Percentiles rank a stretch among this genome's conserved stretches.
These are phyloP conservation scores for Alviniconcha marisindica DNA, from an alignment of 1,140 invertebrate species.

Conservation along the genomic window DNA sequence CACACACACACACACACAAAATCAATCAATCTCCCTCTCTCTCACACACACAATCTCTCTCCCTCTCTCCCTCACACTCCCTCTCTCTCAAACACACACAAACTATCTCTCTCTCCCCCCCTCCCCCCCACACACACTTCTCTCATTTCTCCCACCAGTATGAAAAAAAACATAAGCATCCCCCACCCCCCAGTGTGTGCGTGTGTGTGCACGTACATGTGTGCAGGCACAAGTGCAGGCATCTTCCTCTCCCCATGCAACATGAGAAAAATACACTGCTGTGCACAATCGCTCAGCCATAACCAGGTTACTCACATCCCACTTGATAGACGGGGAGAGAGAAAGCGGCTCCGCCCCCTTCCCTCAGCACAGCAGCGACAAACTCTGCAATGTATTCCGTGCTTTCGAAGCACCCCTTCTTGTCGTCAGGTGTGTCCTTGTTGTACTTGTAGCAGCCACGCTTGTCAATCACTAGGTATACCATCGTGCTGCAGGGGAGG, in stretches of 20 bases:
- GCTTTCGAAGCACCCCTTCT: slow-evolving; percentile 84
- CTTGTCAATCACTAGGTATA: slow-evolving; percentile 94
- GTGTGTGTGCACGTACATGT: background rate
- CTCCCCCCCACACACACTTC: too few relatives aligned
- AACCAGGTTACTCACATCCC: slow-evolving; percentile 51
- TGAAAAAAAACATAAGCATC: too few relatives aligned
- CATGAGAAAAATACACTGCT: too few relatives aligned
- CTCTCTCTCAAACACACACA: too few relatives aligned
- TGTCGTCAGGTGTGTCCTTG: slow-evolving; percentile 71
- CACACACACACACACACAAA: too few relatives aligned
- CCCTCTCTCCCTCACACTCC: too few relatives aligned
- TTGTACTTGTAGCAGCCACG: slow-evolving; percentile 85
- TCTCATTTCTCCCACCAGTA: too few relatives aligned
- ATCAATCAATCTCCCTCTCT: too few relatives aligned
- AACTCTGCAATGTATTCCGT: slow-evolving; percentile 86
- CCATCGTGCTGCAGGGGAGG: slow-evolving; percentile 82
- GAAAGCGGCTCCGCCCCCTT: slow-evolving; percentile 29
- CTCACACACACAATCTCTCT: too few relatives aligned
- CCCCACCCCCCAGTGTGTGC: background rate
- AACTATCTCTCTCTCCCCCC: too few relatives aligned
- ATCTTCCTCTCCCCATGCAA: too few relatives aligned
- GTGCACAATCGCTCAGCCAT: too few relatives aligned
- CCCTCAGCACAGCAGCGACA: slow-evolving; percentile 83
- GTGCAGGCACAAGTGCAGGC: background rate
- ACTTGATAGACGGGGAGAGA: slow-evolving; percentile 55